Evolutionary conservation across 2,797 vertebrate genomes (phyloP).

Genomic region (Acipenser ruthenus): DNA sequence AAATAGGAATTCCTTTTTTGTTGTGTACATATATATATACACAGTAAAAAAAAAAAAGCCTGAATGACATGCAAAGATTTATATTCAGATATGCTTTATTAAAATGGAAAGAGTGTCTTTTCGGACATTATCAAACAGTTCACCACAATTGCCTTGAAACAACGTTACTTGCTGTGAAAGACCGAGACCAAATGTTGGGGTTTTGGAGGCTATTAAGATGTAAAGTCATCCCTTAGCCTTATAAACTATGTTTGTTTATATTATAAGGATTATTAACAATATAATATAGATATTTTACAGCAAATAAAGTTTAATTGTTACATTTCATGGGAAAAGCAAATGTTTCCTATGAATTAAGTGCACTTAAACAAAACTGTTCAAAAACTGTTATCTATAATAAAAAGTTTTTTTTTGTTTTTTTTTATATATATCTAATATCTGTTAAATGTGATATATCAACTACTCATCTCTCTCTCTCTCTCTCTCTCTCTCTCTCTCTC

Average conservation of each 20-base stretch:
- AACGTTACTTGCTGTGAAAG: constrained; percentile 6
- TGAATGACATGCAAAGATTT: constrained; percentile 56
- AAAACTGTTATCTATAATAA: background rate
- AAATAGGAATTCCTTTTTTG: constrained; percentile 31
- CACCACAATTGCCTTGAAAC: constrained; percentile 5
- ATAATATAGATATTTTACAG: too few relatives aligned
- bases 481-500: background rate
- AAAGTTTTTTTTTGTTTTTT: background rate
- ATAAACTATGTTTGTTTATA: too few relatives aligned
- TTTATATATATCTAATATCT: background rate
- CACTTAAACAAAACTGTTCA: too few relatives aligned
- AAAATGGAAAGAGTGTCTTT: constrained; percentile 10
- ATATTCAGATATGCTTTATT: constrained; percentile 52
- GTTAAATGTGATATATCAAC: background rate
- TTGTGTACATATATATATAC: constrained; percentile 7
- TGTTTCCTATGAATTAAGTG: too few relatives aligned
- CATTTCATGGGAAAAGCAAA: too few relatives aligned
- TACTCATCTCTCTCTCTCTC: background rate
- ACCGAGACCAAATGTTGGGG: background rate
- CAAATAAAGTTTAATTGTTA: too few relatives aligned
- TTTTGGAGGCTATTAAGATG: too few relatives aligned
- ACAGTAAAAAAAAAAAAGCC: constrained; percentile 24
- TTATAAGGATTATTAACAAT: too few relatives aligned
- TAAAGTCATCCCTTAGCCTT: too few relatives aligned
- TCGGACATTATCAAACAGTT: constrained; percentile 1